phyloP scores from a whole-genome alignment of 2,797 vertebrate genomes.

The Kryptolebias ocellatus region DNA sequence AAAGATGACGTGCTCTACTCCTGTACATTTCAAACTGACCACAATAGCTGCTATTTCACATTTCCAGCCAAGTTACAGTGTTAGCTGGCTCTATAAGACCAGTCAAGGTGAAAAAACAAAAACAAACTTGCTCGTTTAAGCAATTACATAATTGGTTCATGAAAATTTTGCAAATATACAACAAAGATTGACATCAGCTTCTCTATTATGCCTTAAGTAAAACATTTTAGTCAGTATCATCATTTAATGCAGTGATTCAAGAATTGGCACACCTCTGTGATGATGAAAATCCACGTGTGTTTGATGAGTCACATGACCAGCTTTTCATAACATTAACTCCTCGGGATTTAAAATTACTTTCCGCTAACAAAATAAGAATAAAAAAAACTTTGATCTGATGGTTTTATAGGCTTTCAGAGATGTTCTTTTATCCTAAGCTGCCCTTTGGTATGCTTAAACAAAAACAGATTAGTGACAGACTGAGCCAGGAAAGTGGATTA shows the following conservation, averaged over 20 bases:
- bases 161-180: not conserved
- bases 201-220: too few relatives aligned
- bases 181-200: not conserved
- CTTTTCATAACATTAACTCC: constrained; percentile 16
- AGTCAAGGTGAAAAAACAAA: not conserved
- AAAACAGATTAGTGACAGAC: constrained; percentile 33
- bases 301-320: not conserved
- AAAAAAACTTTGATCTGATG: constrained; percentile 41
- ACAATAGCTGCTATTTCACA: not conserved
- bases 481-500: constrained; percentile 40
- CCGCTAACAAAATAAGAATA: constrained; percentile 20
- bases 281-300: too few relatives aligned
- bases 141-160: not conserved
- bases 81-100: not conserved
- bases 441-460: constrained; percentile 42
- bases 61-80: not conserved
- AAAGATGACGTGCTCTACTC: not conserved
- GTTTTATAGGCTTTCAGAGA: constrained; percentile 66
- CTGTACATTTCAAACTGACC: not conserved
- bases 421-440: constrained; percentile 53
- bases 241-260: too few relatives aligned
- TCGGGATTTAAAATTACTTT: constrained; percentile 25
- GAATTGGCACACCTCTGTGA: too few relatives aligned
- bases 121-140: not conserved
- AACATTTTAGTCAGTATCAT: too few relatives aligned